Conservation (phyloP, 2,888 invertebrate species). For the Chrysotoxum bicinctum region DNA sequence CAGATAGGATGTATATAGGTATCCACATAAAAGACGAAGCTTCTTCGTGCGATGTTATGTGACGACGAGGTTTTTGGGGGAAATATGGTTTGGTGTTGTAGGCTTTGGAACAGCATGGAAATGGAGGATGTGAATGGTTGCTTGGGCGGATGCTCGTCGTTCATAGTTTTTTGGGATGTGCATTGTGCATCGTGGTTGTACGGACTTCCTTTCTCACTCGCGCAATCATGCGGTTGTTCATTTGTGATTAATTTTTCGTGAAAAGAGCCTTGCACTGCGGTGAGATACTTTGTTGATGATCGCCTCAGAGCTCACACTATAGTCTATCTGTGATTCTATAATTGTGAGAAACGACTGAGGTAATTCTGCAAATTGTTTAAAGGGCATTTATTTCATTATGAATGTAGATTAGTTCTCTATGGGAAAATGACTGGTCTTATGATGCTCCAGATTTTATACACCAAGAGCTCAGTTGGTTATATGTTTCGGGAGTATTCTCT, state of each 20-base stretch:
- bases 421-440: background rate
- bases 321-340: background rate
- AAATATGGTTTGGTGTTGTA: conserved; percentile 34
- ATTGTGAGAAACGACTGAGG: conserved; percentile 5
- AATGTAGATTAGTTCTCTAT: background rate
- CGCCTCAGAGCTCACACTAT: background rate
- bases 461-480: too few species aligned
- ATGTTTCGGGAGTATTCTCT: too few species aligned
- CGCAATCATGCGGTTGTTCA: conserved; percentile 44
- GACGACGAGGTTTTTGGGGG: conserved; percentile 2
- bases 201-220: conserved; percentile 58
- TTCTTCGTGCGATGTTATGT: too few species aligned
- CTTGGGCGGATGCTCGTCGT: conserved; percentile 62
- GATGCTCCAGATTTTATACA: too few species aligned
- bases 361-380: background rate
- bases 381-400: background rate
- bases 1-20: conserved; percentile 1
- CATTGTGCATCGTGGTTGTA: conserved; percentile 7
- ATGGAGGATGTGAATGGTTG: conserved; percentile 50
- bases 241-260: conserved; percentile 66
- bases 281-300: conserved; percentile 16
- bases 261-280: conserved; percentile 20
- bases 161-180: conserved; percentile 26
- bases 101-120: conserved; percentile 20
- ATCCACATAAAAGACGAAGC: background rate